phyloP scores from a whole-genome alignment of 2,888 invertebrate genomes.

The Xestia sexstrigata region DNA sequence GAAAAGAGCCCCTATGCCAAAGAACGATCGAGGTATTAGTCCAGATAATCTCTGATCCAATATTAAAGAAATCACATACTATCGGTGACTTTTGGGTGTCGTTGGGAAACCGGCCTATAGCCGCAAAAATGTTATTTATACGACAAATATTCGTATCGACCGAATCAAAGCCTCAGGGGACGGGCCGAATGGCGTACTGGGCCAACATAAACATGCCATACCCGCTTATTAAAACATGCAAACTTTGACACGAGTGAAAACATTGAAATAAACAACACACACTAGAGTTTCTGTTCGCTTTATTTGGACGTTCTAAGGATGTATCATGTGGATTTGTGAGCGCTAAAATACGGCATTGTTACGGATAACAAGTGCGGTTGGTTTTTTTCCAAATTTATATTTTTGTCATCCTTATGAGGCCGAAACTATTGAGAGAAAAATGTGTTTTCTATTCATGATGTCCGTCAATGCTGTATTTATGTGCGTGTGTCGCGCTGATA shows the following conservation, averaged over 20 bases:
- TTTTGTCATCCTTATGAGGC: conserved; percentile 19
- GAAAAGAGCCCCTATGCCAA: conserved; percentile 69
- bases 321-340: conserved; percentile 48
- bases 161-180: conserved; percentile 67
- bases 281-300: conserved; percentile 44
- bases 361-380: conserved; percentile 48
- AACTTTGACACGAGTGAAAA: conserved; percentile 53
- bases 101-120: conserved; percentile 66
- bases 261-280: conserved; percentile 51
- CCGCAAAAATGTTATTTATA: conserved; percentile 58
- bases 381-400: conserved; percentile 22
- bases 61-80: conserved; percentile 63
- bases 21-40: conserved; percentile 71
- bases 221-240: conserved; percentile 63
- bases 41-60: conserved; percentile 67
- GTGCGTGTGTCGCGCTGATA: conserved; percentile 57
- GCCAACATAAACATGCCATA: conserved; percentile 63
- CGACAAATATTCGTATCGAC: conserved; percentile 62
- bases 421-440: conserved; percentile 9
- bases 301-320: conserved; percentile 22
- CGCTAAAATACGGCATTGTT: conserved; percentile 59
- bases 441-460: conserved; percentile 54
- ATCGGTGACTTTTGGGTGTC: conserved; percentile 62
- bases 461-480: conserved; percentile 59
- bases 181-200: conserved; percentile 58